Base-by-base conservation (phyloP, 2,888 invertebrate species). In the Odontomyia ornata region DNA sequence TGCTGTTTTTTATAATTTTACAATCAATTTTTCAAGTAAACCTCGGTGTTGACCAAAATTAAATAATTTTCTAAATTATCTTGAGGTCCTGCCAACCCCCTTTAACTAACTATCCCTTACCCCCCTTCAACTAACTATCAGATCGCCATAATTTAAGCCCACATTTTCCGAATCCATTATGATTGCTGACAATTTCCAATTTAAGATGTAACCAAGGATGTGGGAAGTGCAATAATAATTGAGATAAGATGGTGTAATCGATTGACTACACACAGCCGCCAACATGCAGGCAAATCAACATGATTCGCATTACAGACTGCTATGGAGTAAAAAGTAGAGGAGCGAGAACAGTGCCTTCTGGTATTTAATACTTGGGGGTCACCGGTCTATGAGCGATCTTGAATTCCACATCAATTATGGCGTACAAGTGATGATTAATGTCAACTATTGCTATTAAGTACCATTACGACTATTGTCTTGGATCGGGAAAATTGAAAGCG, bases 141-240 rank as follows among this genome's bases (percentile, higher is more conserved):
- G n/a, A n/a, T 36, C 36, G 36, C 36, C n/a, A 15, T 15, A 52
- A 52, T 3, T 13, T n/a, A 52, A 52, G 18, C 52, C 52, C 18
- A 52, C 52, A 52, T 52, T 2, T 15, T 9, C 13, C 52, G 15
- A 9, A 52, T 15, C 36, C 52, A 52, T 52, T 52, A 52, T 18
- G 18, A 52, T 18, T 52, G 7, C n/a, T 52, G 52, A 52, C 15
- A n/a, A 9, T 52, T 15, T 13, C 52, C 52, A 18, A n/a, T 52
- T 52, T 4, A 52, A 18, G n/a, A 9, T 36, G 36, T 36, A 69
- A 69, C 47, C 23, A 25, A 47, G 47, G 23, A 69, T 69, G 69
- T 69, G 69, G 69, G 69, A 69, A 69, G 69, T 69, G 69, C 46
- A 69, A 47, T 46, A 69, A 47, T 46, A 69, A 73, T 73, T 73